These are phyloP conservation scores for Hymenopus coronatus DNA, from an alignment of 2,888 invertebrate genomes.

Conservation along the genomic window DNA sequence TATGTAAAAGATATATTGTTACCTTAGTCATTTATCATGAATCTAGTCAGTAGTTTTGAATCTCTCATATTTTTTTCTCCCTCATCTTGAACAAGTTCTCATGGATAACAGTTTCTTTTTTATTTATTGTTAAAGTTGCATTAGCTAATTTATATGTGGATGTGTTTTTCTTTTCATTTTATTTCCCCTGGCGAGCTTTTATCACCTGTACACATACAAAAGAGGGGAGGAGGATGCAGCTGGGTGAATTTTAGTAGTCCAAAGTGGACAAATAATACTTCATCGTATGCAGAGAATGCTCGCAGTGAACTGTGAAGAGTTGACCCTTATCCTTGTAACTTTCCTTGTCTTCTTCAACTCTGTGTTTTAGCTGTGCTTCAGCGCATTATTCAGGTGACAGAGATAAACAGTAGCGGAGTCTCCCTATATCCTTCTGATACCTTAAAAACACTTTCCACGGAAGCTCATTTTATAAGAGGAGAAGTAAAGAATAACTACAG, in stretches of 20 bases:
- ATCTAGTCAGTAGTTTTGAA: constrained; percentile 44
- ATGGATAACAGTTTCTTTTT: constrained; percentile 10
- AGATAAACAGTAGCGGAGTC: not conserved
- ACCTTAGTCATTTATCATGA: constrained; percentile 45
- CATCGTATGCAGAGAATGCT: constrained; percentile 22
- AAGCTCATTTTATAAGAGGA: constrained; percentile 1
- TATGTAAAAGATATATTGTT: constrained; percentile 37
- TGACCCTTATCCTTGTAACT: not conserved
- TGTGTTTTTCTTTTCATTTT: constrained; percentile 2
- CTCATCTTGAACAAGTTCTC: constrained; percentile 21
- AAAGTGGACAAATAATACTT: constrained; percentile 45
- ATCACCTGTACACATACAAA: constrained; percentile 23
- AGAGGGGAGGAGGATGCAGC: constrained; percentile 33
- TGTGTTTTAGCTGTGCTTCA: constrained; percentile 6
- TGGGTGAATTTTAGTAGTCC: constrained; percentile 48
- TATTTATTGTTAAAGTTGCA: constrained; percentile 19
- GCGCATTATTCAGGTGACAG: not conserved
- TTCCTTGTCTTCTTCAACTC: constrained; percentile 4
- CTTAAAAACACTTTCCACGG: not conserved
- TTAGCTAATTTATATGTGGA: constrained; percentile 18
- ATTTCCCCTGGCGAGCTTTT: constrained; percentile 4
- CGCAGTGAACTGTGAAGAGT: not conserved
- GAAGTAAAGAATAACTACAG: not conserved
- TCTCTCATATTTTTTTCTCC: constrained; percentile 21
- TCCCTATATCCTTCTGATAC: not conserved